Evolutionary conservation across 2,113 vertebrate genomes (phyloP).

Genomic region (Daphoenositta chrysoptera): DNA sequence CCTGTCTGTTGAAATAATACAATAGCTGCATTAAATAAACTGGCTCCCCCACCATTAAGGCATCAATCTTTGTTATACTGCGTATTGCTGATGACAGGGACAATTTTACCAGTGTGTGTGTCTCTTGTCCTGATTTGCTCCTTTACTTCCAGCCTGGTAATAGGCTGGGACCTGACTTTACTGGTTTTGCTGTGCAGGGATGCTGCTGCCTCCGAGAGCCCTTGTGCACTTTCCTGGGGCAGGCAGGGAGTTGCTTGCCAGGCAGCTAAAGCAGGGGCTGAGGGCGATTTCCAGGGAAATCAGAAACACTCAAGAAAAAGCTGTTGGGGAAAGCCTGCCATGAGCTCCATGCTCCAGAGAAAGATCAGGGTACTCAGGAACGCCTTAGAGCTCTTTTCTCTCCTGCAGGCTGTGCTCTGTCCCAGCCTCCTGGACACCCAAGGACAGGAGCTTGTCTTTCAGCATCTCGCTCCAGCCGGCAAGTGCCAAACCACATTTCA

Average conservation of each 20-base stretch:
- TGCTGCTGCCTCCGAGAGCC: neutral
- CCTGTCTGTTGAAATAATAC: neutral
- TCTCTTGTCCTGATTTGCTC: neutral
- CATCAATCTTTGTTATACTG: neutral
- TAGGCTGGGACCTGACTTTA: neutral
- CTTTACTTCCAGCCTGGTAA: neutral
- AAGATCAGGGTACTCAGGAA: neutral
- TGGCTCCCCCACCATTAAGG: neutral
- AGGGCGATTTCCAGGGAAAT: neutral
- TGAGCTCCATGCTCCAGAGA: neutral
- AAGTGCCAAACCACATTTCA: conserved; percentile 60
- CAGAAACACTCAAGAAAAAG: neutral
- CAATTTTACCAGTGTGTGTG: neutral
- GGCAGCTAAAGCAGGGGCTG: neutral
- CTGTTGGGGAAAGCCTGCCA: neutral
- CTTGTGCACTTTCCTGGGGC: neutral
- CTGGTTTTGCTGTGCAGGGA: neutral
- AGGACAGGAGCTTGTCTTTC: conserved; percentile 56
- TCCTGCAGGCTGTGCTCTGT: neutral
- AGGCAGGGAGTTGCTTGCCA: neutral
- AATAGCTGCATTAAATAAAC: neutral
- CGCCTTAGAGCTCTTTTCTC: neutral
- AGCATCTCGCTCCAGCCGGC: neutral
- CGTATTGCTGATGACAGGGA: neutral
- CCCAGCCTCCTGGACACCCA: neutral